Base-by-base conservation (phyloP, 37 sponge, comb jelly and placozoan genomes). In the Geodia barretti region DNA sequence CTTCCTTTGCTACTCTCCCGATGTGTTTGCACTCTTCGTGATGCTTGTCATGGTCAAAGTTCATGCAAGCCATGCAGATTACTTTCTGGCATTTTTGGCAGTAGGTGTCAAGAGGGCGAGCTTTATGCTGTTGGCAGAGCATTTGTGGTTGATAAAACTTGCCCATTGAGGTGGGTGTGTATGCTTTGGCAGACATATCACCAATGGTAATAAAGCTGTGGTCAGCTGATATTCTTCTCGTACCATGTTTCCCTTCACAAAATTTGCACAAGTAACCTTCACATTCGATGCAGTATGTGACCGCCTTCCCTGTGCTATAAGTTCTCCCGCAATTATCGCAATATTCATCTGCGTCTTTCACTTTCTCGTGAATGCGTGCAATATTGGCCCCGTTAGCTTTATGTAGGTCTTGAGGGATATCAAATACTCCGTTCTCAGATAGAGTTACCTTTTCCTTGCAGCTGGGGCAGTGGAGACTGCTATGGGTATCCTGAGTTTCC, bases 231-330 rank as follows among this genome's bases (percentile, higher is more conserved):
- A 66, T 73, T 32, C 67, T 62, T 23, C 80, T 43, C 11, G 36
- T 72, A 19, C 62, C n/a, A 35, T 86, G 87, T 28, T 86, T 38
- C 32, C 79, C 61, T 3, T 63, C 28, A 43, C 87, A 86, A 3
- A 65, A 14, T 24, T 73, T 79, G 39, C 87, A 86, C 26, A 86
- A 74, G 42, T 79, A 86, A 20, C 72, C 58, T 41, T 75, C 73
- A 36, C 80, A 79, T 14, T 64, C 40, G 39, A 63, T 65, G 70
- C 87, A 86, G 75, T 79, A 86, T 3, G 36, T 30, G 19, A 86
- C 74, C 24, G 80, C 80, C 23, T 58, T 31, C 5, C 87, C 78
- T n/a, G n/a, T n/a, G 2, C 34, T 19, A 67, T 70, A 23, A 30
- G 74, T 21, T 47, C 39, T 39, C 3, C 79, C 35, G 47, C 87